Evolutionary conservation across 2,113 vertebrate species (phyloP).

Genomic region (Hiodon tergisus): DNA sequence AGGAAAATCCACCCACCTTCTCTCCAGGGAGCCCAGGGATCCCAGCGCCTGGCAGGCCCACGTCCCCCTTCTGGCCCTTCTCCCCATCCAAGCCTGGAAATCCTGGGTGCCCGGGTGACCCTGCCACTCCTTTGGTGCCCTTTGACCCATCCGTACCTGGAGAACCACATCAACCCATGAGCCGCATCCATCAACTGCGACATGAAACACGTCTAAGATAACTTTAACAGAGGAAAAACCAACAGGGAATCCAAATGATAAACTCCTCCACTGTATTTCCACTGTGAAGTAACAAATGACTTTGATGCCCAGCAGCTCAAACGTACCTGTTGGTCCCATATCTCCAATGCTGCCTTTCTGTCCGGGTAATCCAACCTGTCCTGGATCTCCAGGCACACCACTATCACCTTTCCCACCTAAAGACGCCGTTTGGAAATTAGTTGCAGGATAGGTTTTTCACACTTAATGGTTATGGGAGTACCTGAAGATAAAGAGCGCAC

Average conservation of each 20-base stretch:
- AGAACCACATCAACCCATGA: conserved; percentile 8
- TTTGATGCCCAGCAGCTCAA: too few species aligned
- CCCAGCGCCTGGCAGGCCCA: conserved; percentile 78
- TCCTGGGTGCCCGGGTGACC: conserved; percentile 73
- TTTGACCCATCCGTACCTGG: conserved; percentile 76
- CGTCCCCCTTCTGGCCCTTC: conserved; percentile 75
- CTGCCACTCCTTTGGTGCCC: conserved; percentile 73
- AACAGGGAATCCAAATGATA: not conserved
- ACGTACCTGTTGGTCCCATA: conserved; percentile 89
- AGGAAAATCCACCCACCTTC: conserved; percentile 76
- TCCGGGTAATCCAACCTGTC: conserved; percentile 70
- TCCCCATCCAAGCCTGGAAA: conserved; percentile 71
- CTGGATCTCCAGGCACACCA: conserved; percentile 73
- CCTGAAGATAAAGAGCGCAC: not conserved
- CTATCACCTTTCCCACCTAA: conserved; percentile 83
- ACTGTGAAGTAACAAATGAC: not conserved
- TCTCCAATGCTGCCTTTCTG: conserved; percentile 76
- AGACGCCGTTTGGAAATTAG: conserved; percentile 2
- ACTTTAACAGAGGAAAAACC: not conserved
- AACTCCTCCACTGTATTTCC: not conserved
- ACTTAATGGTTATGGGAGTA: not conserved
- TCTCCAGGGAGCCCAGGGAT: conserved; percentile 76
- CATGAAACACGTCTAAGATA: not conserved
- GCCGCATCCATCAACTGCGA: not conserved
- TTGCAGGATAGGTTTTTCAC: not conserved